Base-by-base conservation (phyloP, 2,888 invertebrate species). In the Oasisia sp. region DNA sequence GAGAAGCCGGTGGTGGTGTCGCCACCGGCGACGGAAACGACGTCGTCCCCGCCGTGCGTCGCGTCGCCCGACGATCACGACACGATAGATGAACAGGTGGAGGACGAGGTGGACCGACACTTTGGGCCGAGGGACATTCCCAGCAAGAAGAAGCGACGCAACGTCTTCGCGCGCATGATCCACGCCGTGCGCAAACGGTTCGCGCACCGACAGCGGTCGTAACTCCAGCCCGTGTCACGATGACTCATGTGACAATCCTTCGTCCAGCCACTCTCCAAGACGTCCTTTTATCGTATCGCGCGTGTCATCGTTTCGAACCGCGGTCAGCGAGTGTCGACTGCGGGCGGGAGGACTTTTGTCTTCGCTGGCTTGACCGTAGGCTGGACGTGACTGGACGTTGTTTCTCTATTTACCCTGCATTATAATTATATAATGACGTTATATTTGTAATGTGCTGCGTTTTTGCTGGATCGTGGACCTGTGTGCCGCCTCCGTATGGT, bases 71-170 rank as follows among this genome's bases (percentile, higher is more conserved):
- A 74, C 27, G 74, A 74, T 27, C 27, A 74, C n/a, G 74, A 74
- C 74, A 74, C 74, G n/a, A 74, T 74, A 19, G 74, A 74, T 19
- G 1, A 14, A 5, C 74, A 74, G 27, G 74, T 74, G 19, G 74
- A 74, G n/a, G 74, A 74, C 3, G 74, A 74, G 2, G 74, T 74
- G 2, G 74, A 74, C 74, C 14, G 27, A 74, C 74, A 5, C 74
- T 74, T 74, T 27, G 74, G 74, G 27, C 74, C 74, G 27, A 14
- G 27, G 19, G 74, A 74, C 74, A 74, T 74, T 27, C 74, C 74
- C 27, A 19, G 74, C n/a, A 74, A 74, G 74, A 74, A 74, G 74
- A 74, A 74, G 74, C 74, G 74, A n/a, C 74, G 74, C 74, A 74
- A 74, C 27, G 74, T 74, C 19, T 74, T 74, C n/a, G 27, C 74